Percentiles rank a stretch among this genome's conserved stretches.
Conservation (phyloP, 2,888 invertebrate species). For the Netelia inedita region DNA sequence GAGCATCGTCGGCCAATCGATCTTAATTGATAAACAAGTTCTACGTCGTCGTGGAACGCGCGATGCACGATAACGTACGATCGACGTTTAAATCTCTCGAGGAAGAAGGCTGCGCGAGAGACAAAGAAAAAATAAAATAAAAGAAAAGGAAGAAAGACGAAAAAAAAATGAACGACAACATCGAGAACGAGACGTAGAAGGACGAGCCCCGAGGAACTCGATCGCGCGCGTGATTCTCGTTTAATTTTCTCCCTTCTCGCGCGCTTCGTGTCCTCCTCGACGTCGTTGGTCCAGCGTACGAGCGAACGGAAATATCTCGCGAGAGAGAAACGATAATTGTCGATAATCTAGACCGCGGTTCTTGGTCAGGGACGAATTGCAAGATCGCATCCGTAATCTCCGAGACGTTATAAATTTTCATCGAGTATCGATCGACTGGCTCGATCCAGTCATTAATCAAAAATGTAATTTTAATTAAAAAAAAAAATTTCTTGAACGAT, state of each 20-base stretch:
- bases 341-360: slow-evolving; percentile 69
- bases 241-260: slow-evolving; percentile 9
- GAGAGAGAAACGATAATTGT: slow-evolving; percentile 67
- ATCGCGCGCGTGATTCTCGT: slow-evolving; percentile 16
- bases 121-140: too few relatives aligned
- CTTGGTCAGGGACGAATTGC: slow-evolving; percentile 39
- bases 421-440: neutral
- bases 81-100: slow-evolving; percentile 4
- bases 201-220: slow-evolving; percentile 4
- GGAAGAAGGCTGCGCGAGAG: neutral
- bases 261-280: neutral
- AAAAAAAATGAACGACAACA: neutral
- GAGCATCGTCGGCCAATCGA: slow-evolving; percentile 49
- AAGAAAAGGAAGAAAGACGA: neutral
- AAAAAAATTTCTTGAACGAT: too few relatives aligned
- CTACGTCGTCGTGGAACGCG: slow-evolving; percentile 25
- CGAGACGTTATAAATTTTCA: slow-evolving; percentile 15
- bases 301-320: neutral
- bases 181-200: neutral
- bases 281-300: neutral
- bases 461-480: too few relatives aligned
- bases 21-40: slow-evolving; percentile 58
- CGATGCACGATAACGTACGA: slow-evolving; percentile 48
- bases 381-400: neutral
- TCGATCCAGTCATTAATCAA: neutral